Percentiles rank a stretch among this genome's conserved stretches.
phyloP scores from a whole-genome alignment of 2,113 vertebrate genomes.

The Gallinago undulata region DNA sequence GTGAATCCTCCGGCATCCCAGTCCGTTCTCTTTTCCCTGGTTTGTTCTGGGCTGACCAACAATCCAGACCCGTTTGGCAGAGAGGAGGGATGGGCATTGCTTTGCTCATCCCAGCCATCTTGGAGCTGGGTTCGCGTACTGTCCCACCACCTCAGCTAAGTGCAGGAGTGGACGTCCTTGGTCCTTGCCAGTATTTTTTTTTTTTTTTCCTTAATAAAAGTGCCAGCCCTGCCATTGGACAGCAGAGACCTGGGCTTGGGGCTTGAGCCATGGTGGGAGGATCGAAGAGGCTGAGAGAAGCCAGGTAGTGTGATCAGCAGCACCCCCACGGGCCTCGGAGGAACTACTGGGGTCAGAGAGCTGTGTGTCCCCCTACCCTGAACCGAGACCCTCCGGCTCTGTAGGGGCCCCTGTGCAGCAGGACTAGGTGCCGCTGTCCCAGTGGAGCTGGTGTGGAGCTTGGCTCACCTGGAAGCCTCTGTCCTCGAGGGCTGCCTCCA shows the following conservation, averaged over 20 bases:
- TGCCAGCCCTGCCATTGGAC: accelerated
- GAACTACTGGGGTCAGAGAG: background rate
- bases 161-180: accelerated
- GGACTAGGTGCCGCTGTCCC: background rate
- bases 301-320: accelerated
- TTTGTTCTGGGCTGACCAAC: background rate
- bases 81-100: background rate
- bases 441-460: background rate
- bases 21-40: background rate
- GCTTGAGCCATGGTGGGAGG: accelerated
- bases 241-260: background rate
- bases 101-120: background rate
- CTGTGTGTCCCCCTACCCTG: accelerated
- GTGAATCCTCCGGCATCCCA: background rate
- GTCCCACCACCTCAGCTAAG: accelerated
- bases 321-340: background rate
- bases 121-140: accelerated
- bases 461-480: slow-evolving; percentile 8
- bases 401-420: background rate
- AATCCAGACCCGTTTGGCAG: accelerated
- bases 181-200: accelerated
- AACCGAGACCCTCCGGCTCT: accelerated
- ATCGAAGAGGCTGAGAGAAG: background rate
- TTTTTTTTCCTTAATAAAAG: background rate
- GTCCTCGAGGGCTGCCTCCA: background rate